Percentiles rank a stretch among this genome's conserved stretches.
phyloP scores from a whole-genome alignment of 2,888 invertebrate species.

The Tenthredo livida region DNA sequence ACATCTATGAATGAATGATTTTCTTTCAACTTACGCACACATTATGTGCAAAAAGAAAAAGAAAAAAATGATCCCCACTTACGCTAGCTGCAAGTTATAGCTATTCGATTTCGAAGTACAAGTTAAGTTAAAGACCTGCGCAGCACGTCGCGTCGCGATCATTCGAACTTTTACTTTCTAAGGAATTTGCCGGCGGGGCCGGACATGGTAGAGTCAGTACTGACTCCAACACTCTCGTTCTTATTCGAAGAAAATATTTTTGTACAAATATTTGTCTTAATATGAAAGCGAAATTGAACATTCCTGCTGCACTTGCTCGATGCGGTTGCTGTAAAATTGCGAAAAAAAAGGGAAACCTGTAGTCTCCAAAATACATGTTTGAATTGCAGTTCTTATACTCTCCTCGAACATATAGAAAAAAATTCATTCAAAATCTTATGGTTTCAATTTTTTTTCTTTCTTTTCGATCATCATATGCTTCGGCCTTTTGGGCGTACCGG shows the following conservation, averaged over 20 bases:
- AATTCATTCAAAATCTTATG: neutral
- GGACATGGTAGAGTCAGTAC: conserved; percentile 7
- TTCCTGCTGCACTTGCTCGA: neutral
- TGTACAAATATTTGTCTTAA: neutral
- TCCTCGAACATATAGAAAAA: neutral
- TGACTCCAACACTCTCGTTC: conserved; percentile 21
- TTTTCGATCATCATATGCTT: neutral
- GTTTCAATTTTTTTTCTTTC: neutral
- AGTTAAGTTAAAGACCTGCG: conserved; percentile 25
- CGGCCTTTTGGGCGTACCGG: neutral
- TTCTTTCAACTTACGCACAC: neutral
- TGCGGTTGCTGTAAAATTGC: neutral
- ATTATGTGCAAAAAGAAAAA: neutral
- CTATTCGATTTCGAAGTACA: conserved; percentile 29
- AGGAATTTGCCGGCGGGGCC: conserved; percentile 67
- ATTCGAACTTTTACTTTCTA: conserved; percentile 74
- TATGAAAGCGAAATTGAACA: neutral
- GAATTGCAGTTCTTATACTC: neutral
- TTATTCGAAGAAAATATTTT: neutral
- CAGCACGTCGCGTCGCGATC: conserved; percentile 54
- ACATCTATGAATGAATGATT: neutral
- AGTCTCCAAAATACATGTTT: neutral
- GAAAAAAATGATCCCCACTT: neutral
- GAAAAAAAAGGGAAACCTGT: neutral
- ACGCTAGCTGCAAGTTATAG: neutral